Evolutionary conservation across 2,113 vertebrate species (phyloP), one percentile per base, ranked within the genome.

Genomic region (Albula glossodonta): DNA sequence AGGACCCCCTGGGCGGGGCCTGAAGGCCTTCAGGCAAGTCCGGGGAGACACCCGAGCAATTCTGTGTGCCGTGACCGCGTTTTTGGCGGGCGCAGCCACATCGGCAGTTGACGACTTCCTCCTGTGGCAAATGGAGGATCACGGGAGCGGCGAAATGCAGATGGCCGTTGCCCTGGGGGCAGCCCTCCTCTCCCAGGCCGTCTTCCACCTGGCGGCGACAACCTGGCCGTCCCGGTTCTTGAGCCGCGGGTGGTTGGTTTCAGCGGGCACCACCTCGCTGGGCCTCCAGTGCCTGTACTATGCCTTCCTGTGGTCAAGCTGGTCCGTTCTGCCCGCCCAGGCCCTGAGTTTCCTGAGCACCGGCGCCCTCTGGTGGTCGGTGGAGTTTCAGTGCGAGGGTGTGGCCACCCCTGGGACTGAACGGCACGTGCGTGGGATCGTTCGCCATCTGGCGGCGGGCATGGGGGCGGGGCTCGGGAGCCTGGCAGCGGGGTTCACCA

Each of bases 51-150:
- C 95, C 41, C 93, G 82, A 8, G 96, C 96, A 0, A 52, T 96
- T 25, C 93, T 98, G 11, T 92, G 93, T 0, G 91, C 94, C 0
- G 0, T 91, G 91, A 98, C 96, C 0, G n/a, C 93, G 80, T 87
- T 97, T 80, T 82, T 98, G 84, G 84, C 89, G 0, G 97, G 96
- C 0, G 90, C 87, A 0, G 90, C 92, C 0, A 11, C 85, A 31
- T 96, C 97, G 0, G 51, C 91, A 0, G 90, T 93, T 49, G 94
- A 96, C 12, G 95, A 97, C 93, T 98, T 98, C 80, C 94, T 98
- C 0, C 94, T 97, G 83, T 98, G 97, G 98, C 95, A 96, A 91
- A 97, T 98, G 97, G 87, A 97, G 90, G 97, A 98, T 85, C 90
- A 83, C 0, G 95, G 95, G 60, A 93, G 97, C 88, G 86, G 83